Percentiles rank a stretch among this genome's conserved stretches.
These are phyloP conservation scores for Trematocara variabile DNA, from an alignment of 2,113 vertebrate species.

Conservation along the genomic window DNA sequence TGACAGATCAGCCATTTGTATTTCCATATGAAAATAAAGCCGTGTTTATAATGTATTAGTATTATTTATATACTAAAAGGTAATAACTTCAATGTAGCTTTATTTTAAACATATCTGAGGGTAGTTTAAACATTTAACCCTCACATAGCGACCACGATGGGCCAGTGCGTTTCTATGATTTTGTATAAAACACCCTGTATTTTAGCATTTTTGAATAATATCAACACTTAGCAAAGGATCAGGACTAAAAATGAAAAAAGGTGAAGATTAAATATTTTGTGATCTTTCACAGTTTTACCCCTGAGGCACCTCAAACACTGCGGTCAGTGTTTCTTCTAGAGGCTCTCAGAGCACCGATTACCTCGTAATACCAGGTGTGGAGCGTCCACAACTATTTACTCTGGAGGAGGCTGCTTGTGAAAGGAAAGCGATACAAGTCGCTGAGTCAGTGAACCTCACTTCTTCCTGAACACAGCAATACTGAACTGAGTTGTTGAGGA, in stretches of 20 bases:
- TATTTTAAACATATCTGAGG: neutral
- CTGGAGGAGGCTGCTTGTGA: neutral
- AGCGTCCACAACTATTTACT: neutral
- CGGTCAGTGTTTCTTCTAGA: neutral
- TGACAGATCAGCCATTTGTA: neutral
- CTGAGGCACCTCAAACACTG: neutral
- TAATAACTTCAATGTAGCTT: neutral
- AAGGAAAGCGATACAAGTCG: neutral
- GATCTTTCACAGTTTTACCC: neutral
- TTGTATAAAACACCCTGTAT: neutral
- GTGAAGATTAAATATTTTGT: neutral
- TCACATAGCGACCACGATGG: rapidly evolving
- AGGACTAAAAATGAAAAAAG: neutral
- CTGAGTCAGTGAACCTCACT: neutral
- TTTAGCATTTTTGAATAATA: neutral
- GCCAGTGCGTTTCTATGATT: neutral
- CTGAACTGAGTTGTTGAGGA: neutral
- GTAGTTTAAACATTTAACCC: neutral
- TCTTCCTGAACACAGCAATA: neutral
- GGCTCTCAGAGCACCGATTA: neutral
- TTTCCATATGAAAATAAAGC: neutral
- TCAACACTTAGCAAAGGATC: neutral
- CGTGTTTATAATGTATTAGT: neutral
- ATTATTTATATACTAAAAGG: neutral
- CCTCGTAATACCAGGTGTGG: neutral